Percentiles rank a stretch among this genome's conserved stretches.
phyloP scores from a whole-genome alignment of 2,797 vertebrate species.

The Morus bassanus region DNA sequence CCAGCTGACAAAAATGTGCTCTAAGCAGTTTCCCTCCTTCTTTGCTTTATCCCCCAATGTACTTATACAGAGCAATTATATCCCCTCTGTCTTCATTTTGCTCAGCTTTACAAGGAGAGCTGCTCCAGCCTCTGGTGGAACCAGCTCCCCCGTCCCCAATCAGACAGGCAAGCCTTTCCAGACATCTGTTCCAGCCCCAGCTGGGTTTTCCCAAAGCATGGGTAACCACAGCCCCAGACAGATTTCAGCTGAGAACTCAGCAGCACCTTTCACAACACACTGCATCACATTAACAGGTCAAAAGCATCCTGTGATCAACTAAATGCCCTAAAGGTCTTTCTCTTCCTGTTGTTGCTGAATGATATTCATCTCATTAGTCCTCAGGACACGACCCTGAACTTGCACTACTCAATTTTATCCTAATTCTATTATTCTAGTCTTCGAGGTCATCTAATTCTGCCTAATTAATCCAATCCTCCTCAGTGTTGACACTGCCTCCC shows the following conservation, averaged over 20 bases:
- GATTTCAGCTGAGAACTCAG: background rate
- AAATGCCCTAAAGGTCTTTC: background rate
- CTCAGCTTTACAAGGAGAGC: background rate
- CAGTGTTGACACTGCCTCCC: background rate
- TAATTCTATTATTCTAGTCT: background rate
- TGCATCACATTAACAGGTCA: background rate
- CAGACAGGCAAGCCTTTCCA: background rate
- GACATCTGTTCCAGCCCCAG: background rate
- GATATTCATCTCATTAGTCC: background rate
- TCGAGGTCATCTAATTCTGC: background rate
- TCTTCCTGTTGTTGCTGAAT: background rate
- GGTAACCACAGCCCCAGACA: background rate
- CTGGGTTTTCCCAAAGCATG: fast-evolving
- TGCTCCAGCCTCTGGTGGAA: background rate
- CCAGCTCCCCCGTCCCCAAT: fast-evolving
- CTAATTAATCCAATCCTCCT: constrained; percentile 5
- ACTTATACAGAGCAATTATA: background rate
- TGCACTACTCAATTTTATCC: background rate
- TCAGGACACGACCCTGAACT: background rate
- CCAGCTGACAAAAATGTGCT: background rate
- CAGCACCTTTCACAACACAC: background rate
- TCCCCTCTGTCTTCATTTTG: background rate
- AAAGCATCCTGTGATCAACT: background rate
- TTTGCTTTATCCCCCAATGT: background rate
- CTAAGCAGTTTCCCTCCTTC: background rate